phyloP scores from a whole-genome alignment of 2,113 vertebrate genomes.

The Stigmatopora nigra region DNA sequence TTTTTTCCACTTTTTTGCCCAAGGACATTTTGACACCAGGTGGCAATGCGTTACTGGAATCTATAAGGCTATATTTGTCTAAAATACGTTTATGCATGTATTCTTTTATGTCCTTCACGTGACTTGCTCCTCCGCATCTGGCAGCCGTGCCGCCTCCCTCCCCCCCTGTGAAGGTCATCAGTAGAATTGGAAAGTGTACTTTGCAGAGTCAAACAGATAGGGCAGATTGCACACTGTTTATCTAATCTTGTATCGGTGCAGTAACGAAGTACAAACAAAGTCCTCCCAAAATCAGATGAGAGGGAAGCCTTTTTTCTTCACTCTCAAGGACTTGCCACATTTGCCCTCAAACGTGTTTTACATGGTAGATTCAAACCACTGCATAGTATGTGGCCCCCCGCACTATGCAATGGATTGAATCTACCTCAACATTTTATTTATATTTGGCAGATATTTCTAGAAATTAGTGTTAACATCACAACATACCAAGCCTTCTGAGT shows the following conservation, averaged over 20 bases:
- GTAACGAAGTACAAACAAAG: conserved; percentile 71
- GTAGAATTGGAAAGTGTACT: conserved; percentile 67
- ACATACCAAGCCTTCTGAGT: conserved; percentile 62
- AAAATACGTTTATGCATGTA: conserved; percentile 16
- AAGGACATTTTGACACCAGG: conserved; percentile 24
- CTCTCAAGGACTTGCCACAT: conserved; percentile 66
- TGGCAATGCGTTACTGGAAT: conserved; percentile 22
- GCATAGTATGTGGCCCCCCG: background rate
- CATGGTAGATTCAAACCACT: conserved; percentile 21
- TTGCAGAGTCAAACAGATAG: conserved; percentile 66
- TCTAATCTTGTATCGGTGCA: conserved; percentile 74
- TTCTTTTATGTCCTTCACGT: conserved; percentile 24
- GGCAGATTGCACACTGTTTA: conserved; percentile 63
- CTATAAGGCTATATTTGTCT: conserved; percentile 14
- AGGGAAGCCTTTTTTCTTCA: conserved; percentile 45
- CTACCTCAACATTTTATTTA: background rate
- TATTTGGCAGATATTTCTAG: conserved; percentile 72
- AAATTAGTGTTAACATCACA: conserved; percentile 74
- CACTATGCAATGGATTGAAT: background rate
- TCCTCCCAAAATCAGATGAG: conserved; percentile 65
- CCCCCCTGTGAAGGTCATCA: conserved; percentile 64
- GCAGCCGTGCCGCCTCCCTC: conserved; percentile 14
- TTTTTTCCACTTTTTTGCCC: conserved; percentile 7
- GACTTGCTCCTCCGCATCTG: conserved; percentile 31
- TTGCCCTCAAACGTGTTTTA: conserved; percentile 45